Conservation (phyloP, 2,888 invertebrate genomes). For the Colletes collaris region DNA sequence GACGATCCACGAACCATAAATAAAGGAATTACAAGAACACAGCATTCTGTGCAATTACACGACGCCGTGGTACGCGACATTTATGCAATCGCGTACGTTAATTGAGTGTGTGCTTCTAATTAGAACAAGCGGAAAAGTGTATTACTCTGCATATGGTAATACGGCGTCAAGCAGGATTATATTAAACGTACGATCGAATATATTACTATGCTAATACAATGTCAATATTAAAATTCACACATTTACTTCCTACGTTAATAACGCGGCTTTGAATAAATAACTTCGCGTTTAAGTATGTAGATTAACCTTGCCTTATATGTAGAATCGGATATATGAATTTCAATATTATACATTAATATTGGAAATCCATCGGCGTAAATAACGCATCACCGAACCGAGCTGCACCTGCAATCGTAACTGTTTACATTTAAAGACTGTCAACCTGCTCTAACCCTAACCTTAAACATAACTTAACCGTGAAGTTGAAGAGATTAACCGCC, state of each 20-base stretch:
- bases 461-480: too few species aligned
- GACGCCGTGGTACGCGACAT: not conserved
- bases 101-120: conserved; percentile 17
- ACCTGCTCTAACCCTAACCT: not conserved
- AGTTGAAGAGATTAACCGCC: too few species aligned
- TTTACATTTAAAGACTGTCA: not conserved
- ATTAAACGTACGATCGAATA: conserved; percentile 6
- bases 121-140: not conserved
- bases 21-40: conserved; percentile 5
- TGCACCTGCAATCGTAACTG: not conserved
- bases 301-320: too few species aligned
- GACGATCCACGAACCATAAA: not conserved
- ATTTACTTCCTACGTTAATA: not conserved
- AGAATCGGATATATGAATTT: too few species aligned
- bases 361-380: too few species aligned
- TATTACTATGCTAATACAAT: not conserved
- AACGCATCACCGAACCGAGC: not conserved
- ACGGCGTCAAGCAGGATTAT: not conserved
- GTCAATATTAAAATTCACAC: not conserved
- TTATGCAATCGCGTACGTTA: conserved; percentile 18
- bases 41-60: conserved; percentile 12
- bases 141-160: not conserved
- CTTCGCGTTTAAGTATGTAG: too few species aligned
- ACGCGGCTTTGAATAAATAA: too few species aligned
- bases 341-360: too few species aligned